phyloP scores from a whole-genome alignment of 2,888 invertebrate genomes.

The Biston stratarius region DNA sequence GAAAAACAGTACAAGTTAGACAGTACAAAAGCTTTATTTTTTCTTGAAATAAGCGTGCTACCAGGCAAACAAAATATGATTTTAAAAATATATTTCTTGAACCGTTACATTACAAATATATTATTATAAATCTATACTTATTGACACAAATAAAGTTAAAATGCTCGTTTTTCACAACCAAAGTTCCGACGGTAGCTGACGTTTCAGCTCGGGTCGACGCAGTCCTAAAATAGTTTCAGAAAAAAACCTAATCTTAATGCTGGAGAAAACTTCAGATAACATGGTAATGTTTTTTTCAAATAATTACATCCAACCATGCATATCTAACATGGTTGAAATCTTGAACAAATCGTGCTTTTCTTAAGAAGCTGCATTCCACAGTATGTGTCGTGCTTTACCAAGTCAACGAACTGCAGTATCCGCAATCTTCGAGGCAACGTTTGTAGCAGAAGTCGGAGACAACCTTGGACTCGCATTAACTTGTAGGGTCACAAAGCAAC shows the following conservation, averaged over 20 bases:
- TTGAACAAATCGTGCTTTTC: background rate
- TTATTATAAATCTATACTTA: no score
- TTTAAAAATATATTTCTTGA: background rate
- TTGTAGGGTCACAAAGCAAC: background rate
- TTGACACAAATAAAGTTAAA: no score
- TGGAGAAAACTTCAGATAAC: background rate
- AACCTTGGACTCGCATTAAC: slow-evolving; percentile 32
- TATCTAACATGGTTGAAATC: background rate
- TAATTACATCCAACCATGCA: background rate
- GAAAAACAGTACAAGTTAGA: background rate
- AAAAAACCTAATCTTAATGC: background rate
- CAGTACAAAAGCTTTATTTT: slow-evolving; percentile 1
- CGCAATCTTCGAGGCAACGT: slow-evolving; percentile 37
- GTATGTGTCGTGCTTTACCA: slow-evolving; percentile 4
- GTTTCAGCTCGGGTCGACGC: no score
- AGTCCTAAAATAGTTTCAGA: background rate
- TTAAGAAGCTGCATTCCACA: slow-evolving; percentile 1
- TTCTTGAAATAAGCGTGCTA: background rate
- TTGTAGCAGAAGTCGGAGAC: slow-evolving; percentile 40
- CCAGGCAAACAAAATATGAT: no score
- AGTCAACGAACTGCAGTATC: slow-evolving; percentile 36
- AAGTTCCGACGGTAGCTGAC: no score
- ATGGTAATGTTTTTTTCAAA: no score
- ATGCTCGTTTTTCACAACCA: no score
- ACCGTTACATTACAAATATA: background rate